These are phyloP conservation scores for Chironomus riparius DNA, from an alignment of 2,888 invertebrate species.

Conservation along the genomic window DNA sequence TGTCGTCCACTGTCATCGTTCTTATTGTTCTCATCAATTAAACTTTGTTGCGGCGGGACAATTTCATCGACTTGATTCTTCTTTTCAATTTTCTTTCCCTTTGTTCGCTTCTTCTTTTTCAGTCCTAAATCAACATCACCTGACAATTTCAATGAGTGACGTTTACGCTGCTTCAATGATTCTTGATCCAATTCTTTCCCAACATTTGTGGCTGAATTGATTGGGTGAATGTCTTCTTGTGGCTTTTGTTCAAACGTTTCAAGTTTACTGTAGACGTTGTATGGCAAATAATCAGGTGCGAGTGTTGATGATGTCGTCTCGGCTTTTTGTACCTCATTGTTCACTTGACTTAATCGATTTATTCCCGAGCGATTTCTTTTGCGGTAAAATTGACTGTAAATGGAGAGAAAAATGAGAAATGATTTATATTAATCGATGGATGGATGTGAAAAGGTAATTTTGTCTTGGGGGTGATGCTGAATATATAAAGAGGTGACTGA, in stretches of 20 bases:
- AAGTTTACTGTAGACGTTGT: slow-evolving; percentile 12
- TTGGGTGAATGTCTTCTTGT: slow-evolving; percentile 21
- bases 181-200: not conserved
- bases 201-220: not conserved
- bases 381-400: not conserved
- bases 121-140: slow-evolving; percentile 16
- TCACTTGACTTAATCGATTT: slow-evolving; percentile 9
- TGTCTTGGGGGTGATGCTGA: too few relatives aligned
- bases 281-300: slow-evolving; percentile 18
- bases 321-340: not conserved
- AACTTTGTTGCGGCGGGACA: not conserved
- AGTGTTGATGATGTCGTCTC: not conserved
- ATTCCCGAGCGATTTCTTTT: not conserved
- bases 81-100: not conserved
- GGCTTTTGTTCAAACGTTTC: slow-evolving; percentile 11
- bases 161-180: slow-evolving; percentile 1
- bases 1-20: not conserved
- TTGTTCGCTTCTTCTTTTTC: not conserved
- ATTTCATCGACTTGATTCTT: not conserved
- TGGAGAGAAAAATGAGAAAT: too few relatives aligned
- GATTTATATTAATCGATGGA: too few relatives aligned
- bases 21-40: not conserved
- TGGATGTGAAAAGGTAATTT: too few relatives aligned
- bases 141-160: slow-evolving; percentile 20
- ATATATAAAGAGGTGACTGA: too few relatives aligned